Base-by-base conservation (phyloP, 2,888 invertebrate species). In the Antheraea yamamai region DNA sequence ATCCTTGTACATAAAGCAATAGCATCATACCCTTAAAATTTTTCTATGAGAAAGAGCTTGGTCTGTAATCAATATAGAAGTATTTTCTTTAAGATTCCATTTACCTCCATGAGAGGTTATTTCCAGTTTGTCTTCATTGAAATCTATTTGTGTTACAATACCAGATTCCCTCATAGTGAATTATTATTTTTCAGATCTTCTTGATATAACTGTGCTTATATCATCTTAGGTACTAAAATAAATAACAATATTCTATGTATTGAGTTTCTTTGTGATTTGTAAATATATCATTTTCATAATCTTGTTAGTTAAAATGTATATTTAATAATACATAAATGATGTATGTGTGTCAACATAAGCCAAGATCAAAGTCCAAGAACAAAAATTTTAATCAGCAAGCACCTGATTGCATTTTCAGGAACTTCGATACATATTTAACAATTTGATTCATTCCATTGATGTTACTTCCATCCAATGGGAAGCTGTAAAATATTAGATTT, bases 1-100 rank as follows among this genome's bases (percentile, higher is more conserved):
- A 61, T 23, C 61, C n/a, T 23, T 66, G 26, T 66, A 52, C 14
- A 47, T 2, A 70, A 68, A 26, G 75, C 39, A 58, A 70, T 20
- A 70, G 20, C 47, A 55, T 78, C 89, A 89, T 82, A 93, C 93
- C 86, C 93, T 88, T 79, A 92, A 85, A 78, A 93, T 86, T 87
- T 92, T 93, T 61, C 89, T 92, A 81, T 93, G 92, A 76, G 91
- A 87, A 73, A 87, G 80, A 79, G 83, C 81, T 77, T 88, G 86
- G 75, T 82, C 86, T 47, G 81, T 74, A 16, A 79, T 73, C 58
- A 83, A 77, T 30, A 86, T 81, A 16, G 85, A 81, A 47, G 83
- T 85, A 74, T 86, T 84, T 77, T 77, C 78, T 72, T 83, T 84
- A 10, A 81, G 78, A 75, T 77, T 83, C 88, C 87, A 87, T 78